Base-by-base conservation (phyloP, 2,113 vertebrate genomes). In the Hemichromis elongatus region DNA sequence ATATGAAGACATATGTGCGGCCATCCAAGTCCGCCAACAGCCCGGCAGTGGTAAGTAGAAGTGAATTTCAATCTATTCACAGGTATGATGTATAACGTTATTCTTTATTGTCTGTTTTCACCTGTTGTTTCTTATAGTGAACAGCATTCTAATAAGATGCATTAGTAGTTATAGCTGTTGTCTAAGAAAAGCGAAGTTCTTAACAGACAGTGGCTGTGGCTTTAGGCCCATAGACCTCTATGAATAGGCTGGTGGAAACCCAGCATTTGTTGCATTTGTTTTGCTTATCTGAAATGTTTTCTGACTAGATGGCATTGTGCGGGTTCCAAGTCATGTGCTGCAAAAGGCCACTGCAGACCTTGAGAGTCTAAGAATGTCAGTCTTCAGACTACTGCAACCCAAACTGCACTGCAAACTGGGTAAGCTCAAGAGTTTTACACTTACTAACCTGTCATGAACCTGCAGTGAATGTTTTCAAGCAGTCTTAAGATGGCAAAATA, bases 321-420 rank as follows among this genome's bases (percentile, higher is more conserved):
- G 28, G 78, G 85, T 95, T 80, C 90, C 91, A 73, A 79, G 79
- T 55, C 94, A 93, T 73, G 86, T 95, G 85, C 89, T 97, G 87
- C 82, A 91, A 77, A 95, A 96, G 86, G 96, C 96, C 77, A 94
- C 96, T 35, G 89, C 86, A 3, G 93, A 94, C 28, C 94, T 99
- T 12, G 95, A 96, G 84, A 94, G 93, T 88, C 92, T 98, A 79
- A 96, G 97, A 94, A 95, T 95, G 19, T 82, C 83, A 0, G 47
- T 97, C 85, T 97, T 99, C 89, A 86, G 89, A 33, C 92, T 94
- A 9, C 94, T 99, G 89, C 96, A 98, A 75, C 96, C 97, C 18
- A 96, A 84, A 35, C 95, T 99, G 82, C 96, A 86, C 4, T 97
- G 96, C 92, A 92, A 96, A 82, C 94, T 98, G 45, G 98, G 98